Base-by-base conservation (phyloP, 2,113 vertebrate species). In the Desmodus rotundus region DNA sequence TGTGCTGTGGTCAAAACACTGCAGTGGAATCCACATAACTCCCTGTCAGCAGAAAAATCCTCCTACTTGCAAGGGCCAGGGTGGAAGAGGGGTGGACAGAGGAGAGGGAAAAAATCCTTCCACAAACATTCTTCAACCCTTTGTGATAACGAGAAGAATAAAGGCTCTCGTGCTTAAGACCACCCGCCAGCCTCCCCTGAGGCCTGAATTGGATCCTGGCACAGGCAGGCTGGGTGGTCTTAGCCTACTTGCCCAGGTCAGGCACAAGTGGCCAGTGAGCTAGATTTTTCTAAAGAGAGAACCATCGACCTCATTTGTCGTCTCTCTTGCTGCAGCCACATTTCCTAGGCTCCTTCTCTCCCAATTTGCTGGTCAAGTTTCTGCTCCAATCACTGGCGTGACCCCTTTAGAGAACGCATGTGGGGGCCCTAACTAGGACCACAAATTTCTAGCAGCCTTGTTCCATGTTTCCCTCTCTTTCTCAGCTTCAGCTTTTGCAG, bases 401-500 rank as follows among this genome's bases (percentile, higher is more conserved):
- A 85, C 43, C 12, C 33, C 4, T 38, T 77, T 4, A 31, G 67
- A 38, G 54, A 85, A 54, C 63, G 16, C 47, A 1, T 0, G 17
- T 9, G 74, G 28, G 28, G 41, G 41, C 61, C 92, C 2, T 56
- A 65, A 38, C 4, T 19, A 38, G 16, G 31, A 4, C 26, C 16
- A 4, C 38, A 22, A 58, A 78, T 33, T 26, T 0, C 2, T 47
- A 68, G 45, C 78, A 92, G 7, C 19, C 95, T 70, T 89, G 83
- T 31, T 91, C 33, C 85, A 87, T 52, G 5, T 67, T 91, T n/a
- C 14, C 26, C 16, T 31, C 31, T 77, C 47, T 52, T 43, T 45
- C 72, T 58, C 41, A 17, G 54, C n/a, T 80, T 54, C n/a, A 22
- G 28, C 36, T 96, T 96, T 47, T 8, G 22, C 63, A 96, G 12